These are phyloP conservation scores for Cheilosia vulpina DNA, from an alignment of 2,888 invertebrate genomes.

Conservation along the genomic window DNA sequence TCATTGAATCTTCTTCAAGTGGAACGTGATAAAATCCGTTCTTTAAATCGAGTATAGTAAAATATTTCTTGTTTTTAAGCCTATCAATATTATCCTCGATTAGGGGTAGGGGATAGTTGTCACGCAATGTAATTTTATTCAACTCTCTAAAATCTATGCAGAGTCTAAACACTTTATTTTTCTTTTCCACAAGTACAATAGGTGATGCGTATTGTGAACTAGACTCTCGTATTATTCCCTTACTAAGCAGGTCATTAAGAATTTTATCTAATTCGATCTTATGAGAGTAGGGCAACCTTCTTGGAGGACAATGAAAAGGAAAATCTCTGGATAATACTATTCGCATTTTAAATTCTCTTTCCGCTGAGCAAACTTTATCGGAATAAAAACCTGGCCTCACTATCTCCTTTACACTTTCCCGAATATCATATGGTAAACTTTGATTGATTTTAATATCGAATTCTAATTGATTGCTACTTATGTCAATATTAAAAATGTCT, in stretches of 20 bases:
- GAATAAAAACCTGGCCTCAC: constrained; percentile 30
- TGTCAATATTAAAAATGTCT: constrained; percentile 55
- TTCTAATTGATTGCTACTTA: constrained; percentile 18
- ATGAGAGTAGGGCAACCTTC: constrained; percentile 50
- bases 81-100: constrained; percentile 65
- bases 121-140: constrained; percentile 56
- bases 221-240: constrained; percentile 31
- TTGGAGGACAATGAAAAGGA: constrained; percentile 53
- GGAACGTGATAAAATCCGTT: constrained; percentile 75
- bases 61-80: constrained; percentile 69
- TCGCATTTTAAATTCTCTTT: constrained; percentile 33
- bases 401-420: constrained; percentile 8
- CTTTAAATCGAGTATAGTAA: constrained; percentile 68
- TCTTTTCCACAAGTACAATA: no score
- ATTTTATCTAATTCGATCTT: constrained; percentile 47
- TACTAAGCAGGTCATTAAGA: constrained; percentile 33
- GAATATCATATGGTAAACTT: constrained; percentile 10
- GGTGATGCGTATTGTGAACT: no score
- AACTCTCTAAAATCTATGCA: constrained; percentile 65
- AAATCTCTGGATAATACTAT: constrained; percentile 39
- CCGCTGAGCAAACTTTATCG: constrained; percentile 7
- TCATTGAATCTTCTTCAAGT: no score
- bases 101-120: constrained; percentile 66
- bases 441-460: constrained; percentile 39
- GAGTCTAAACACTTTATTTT: constrained; percentile 53